Base-by-base conservation (phyloP, 2,113 vertebrate species). In the Miniopterus natalensis region DNA sequence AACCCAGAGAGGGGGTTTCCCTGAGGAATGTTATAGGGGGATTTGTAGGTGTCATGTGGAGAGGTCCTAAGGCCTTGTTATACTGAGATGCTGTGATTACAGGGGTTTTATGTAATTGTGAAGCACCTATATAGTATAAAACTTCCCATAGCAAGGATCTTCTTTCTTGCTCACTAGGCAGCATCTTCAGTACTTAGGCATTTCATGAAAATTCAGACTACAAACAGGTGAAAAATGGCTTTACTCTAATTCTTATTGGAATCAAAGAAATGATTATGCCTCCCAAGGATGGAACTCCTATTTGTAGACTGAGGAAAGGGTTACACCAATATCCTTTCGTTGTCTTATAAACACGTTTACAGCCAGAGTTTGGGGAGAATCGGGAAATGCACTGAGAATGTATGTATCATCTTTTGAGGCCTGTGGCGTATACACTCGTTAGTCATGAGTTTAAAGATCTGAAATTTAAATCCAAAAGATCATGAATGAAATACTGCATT, bases 391-490 rank as follows among this genome's bases (percentile, higher is more conserved):
- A 53, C 36, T 21, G 29, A 90, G 53, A 95, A 74, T 8, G 9
- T 63, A 13, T 2, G 0, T 63, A 57, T 65, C 18, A 42, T 7
- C 59, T 74, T 84, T 75, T 81, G 49, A 96, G 55, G 42, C 31
- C 51, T 9, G 6, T 25, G 15, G 8, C 11, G 5, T 73, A n/a
- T 40, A 73, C 5, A 29, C 31, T 79, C 36, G 40, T 70, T 66
- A 84, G 51, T 36, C 53, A 68, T 55, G 18, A 94, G 70, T 25
- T 80, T 88, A 83, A 63, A 55, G 61, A 25, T 96, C 42, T 94
- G 42, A 92, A 84, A 61, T 68, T 40, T 68, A 92, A 95, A 27
- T 59, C 53, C 45, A 84, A 66, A 66, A 17, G 68, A 29, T 25
- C 29, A 55, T 49, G 25, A 88, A 59, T 18, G 10, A 49, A 92